phyloP scores from a whole-genome alignment of 2,113 vertebrate genomes.

The Nestor notabilis region DNA sequence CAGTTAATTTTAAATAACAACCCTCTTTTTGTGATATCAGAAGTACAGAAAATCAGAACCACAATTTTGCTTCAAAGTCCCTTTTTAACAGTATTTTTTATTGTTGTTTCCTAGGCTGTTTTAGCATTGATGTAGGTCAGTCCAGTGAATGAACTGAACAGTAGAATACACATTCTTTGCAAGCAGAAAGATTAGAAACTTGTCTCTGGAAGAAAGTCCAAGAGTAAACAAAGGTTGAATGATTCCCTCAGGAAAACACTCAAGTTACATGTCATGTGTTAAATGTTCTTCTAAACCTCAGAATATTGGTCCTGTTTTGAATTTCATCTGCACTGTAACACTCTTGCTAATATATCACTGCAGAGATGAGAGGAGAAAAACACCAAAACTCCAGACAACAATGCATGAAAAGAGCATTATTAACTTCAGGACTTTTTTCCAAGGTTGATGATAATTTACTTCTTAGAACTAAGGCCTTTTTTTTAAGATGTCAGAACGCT shows the following conservation, averaged over 20 bases:
- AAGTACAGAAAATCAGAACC: background rate
- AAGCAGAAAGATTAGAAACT: background rate
- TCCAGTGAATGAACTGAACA: background rate
- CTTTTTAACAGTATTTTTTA: background rate
- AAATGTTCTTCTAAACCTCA: background rate
- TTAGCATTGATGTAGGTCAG: background rate
- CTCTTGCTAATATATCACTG: background rate
- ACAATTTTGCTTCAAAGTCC: background rate
- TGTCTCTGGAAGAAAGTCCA: background rate
- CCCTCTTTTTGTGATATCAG: background rate
- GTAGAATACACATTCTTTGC: background rate
- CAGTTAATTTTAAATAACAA: background rate
- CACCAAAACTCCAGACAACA: background rate
- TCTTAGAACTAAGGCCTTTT: background rate
- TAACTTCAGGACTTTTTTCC: background rate
- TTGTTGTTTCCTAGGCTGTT: background rate
- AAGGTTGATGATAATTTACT: constrained; percentile 20
- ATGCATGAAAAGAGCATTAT: background rate
- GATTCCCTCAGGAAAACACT: constrained; percentile 1
- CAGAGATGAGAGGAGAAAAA: background rate
- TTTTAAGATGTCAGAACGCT: background rate
- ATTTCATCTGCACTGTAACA: background rate
- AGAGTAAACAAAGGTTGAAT: background rate
- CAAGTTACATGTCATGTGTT: background rate
- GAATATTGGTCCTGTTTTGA: background rate